Evolutionary conservation across 2,113 vertebrate species (phyloP).

Genomic region (Fregetta grallaria): DNA sequence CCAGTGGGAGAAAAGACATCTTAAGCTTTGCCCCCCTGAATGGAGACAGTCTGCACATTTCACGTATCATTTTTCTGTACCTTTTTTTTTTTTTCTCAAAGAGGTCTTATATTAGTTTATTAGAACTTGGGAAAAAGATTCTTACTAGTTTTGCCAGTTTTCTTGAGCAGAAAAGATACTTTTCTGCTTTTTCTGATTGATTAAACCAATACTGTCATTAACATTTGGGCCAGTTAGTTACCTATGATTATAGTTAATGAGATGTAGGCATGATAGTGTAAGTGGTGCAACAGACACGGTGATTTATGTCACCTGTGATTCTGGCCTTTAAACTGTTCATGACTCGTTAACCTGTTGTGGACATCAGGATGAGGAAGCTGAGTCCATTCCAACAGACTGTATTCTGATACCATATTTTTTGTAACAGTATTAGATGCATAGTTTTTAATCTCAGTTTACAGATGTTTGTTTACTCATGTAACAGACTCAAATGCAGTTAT

Average conservation of each 20-base stretch:
- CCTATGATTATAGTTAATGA: background rate
- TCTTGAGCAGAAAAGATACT: background rate
- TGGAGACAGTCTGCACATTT: background rate
- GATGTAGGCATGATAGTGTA: background rate
- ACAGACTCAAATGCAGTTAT: conserved; percentile 59
- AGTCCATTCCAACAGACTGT: background rate
- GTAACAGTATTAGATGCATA: background rate
- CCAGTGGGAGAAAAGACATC: background rate
- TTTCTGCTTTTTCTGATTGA: background rate
- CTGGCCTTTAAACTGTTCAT: background rate
- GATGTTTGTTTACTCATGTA: conserved; percentile 59
- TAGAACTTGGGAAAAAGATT: background rate
- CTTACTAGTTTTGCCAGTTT: background rate
- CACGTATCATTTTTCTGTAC: background rate
- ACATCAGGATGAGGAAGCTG: background rate
- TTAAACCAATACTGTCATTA: background rate
- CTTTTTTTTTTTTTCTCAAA: background rate
- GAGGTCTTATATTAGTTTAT: background rate
- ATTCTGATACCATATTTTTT: background rate
- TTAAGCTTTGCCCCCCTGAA: background rate
- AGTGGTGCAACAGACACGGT: background rate
- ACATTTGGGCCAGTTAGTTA: background rate
- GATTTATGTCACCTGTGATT: background rate
- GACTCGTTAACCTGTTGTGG: background rate
- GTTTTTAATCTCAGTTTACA: background rate